Percentiles rank a stretch among this genome's conserved stretches.
These are phyloP conservation scores for Otolemur crassicaudatus DNA, from an alignment of 2,797 vertebrate species.

Conservation along the genomic window DNA sequence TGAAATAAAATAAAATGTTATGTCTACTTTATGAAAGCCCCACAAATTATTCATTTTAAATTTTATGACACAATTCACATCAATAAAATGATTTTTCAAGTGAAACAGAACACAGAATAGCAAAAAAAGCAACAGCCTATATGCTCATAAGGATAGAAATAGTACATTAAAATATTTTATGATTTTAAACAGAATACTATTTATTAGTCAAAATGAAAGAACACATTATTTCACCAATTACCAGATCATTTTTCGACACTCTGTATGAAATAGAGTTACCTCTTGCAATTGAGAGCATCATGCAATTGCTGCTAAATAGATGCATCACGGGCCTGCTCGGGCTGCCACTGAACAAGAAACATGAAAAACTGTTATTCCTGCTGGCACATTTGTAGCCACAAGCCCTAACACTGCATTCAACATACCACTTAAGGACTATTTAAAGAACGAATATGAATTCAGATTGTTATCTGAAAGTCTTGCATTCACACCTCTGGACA, in stretches of 20 bases:
- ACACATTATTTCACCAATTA: neutral
- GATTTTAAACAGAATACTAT: neutral
- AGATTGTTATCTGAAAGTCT: neutral
- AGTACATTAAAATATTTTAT: neutral
- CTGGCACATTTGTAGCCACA: neutral
- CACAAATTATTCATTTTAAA: neutral
- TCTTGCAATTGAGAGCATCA: neutral
- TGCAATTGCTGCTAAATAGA: neutral
- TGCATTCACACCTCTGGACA: neutral
- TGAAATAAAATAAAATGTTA: neutral
- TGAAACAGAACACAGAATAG: neutral
- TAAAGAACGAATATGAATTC: neutral
- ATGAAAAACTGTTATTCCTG: neutral
- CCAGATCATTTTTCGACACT: neutral
- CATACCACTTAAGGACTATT: neutral
- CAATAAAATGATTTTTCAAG: neutral
- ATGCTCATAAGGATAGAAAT: neutral
- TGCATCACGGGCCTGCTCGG: neutral
- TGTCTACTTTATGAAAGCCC: neutral
- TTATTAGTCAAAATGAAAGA: neutral
- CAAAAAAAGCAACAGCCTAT: constrained; percentile 23
- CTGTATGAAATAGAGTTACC: neutral
- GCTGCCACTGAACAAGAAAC: neutral
- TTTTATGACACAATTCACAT: neutral
- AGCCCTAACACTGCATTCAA: too few species aligned